A percentile compares a stretch with the other conserved stretches of the same genome.
Evolutionary conservation across 1,140 invertebrate species (phyloP).

Genomic region (Drosophila varians): DNA sequence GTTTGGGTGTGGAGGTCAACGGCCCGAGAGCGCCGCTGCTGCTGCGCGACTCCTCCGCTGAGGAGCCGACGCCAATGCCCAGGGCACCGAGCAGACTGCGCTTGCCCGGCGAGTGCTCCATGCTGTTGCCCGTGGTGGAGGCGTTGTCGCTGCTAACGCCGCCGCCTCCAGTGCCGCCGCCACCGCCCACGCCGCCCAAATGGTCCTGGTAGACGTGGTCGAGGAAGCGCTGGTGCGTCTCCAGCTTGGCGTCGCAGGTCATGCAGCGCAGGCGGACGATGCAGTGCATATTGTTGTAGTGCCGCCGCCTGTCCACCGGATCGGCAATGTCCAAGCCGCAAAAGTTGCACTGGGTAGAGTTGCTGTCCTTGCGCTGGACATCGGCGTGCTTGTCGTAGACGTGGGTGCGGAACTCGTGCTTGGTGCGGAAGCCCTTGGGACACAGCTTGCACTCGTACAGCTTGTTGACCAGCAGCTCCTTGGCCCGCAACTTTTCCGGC

Average conservation of each 20-base stretch:
- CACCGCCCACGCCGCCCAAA: slow-evolving; percentile 56
- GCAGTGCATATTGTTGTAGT: slow-evolving; percentile 83
- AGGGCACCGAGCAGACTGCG: slow-evolving; percentile 54
- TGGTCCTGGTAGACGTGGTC: slow-evolving; percentile 83
- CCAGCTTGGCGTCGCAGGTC: slow-evolving; percentile 80
- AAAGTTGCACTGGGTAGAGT: slow-evolving; percentile 74
- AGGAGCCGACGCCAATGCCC: slow-evolving; percentile 63
- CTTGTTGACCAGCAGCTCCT: slow-evolving; percentile 80
- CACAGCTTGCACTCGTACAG: slow-evolving; percentile 82
- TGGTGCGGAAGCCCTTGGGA: slow-evolving; percentile 78
- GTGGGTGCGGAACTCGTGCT: slow-evolving; percentile 82
- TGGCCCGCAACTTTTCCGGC: slow-evolving; percentile 75
- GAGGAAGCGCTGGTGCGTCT: slow-evolving; percentile 78
- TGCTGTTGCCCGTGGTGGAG: slow-evolving; percentile 47
- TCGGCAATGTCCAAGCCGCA: slow-evolving; percentile 80
- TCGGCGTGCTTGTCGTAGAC: slow-evolving; percentile 83
- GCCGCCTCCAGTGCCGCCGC: slow-evolving; percentile 37
- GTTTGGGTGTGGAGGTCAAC: slow-evolving; percentile 29
- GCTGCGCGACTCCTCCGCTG: slow-evolving; percentile 74
- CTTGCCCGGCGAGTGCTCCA: slow-evolving; percentile 71
- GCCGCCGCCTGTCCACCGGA: slow-evolving; percentile 75
- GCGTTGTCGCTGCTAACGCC: slow-evolving; percentile 69
- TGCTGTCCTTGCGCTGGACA: slow-evolving; percentile 75
- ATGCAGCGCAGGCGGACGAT: slow-evolving; percentile 81
- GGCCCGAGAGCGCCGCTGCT: slow-evolving; percentile 26